phyloP scores from a whole-genome alignment of 2,113 vertebrate species.

The Tretioscincus oriximinensis region DNA sequence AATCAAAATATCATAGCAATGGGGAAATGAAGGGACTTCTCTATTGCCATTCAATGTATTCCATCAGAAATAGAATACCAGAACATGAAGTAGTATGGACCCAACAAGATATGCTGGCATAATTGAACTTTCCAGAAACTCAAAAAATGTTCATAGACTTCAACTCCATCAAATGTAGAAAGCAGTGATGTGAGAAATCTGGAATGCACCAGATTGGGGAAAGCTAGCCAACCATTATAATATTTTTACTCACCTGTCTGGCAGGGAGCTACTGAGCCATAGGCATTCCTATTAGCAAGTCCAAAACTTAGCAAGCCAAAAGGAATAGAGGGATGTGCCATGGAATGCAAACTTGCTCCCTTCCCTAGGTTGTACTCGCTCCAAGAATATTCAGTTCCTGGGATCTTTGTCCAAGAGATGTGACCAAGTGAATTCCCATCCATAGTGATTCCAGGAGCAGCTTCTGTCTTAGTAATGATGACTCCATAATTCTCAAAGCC shows the following conservation, averaged over 20 bases:
- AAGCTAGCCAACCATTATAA: no score
- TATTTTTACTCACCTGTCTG: slow-evolving; percentile 43
- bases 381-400: slow-evolving; percentile 73
- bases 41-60: no score
- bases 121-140: not conserved
- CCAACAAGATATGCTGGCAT: no score
- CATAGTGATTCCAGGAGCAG: slow-evolving; percentile 42
- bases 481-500: slow-evolving; percentile 65
- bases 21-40: no score
- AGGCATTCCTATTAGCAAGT: slow-evolving; percentile 56
- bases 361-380: slow-evolving; percentile 56
- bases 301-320: slow-evolving; percentile 76
- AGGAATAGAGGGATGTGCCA: slow-evolving; percentile 39
- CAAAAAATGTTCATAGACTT: no score
- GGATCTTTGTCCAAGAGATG: slow-evolving; percentile 62
- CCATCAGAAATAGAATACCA: no score
- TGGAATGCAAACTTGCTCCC: slow-evolving; percentile 16
- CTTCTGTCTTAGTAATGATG: slow-evolving; percentile 60
- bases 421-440: slow-evolving; percentile 43
- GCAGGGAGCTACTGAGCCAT: slow-evolving; percentile 69
- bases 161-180: no score
- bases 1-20: no score
- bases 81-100: no score
- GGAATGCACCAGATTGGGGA: no score
- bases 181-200: no score